Percentiles rank a stretch among this genome's conserved stretches.
Conservation (phyloP, 2,888 invertebrate genomes). For the Ramazzottius varieornatus region DNA sequence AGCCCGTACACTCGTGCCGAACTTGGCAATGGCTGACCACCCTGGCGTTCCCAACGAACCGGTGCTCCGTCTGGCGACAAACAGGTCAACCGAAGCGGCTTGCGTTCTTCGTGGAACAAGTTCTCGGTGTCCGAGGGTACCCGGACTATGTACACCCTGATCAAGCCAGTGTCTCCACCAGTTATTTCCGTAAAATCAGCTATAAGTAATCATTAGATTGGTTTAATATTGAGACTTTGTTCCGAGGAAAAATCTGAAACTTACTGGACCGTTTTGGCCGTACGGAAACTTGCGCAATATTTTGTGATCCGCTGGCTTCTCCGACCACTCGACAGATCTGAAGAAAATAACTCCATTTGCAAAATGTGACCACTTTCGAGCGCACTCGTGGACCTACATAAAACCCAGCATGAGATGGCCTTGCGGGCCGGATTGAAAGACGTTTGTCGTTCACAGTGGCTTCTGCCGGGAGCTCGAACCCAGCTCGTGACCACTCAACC, state of each 20-base stretch:
- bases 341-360: too few relatives aligned
- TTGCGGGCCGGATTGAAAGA: neutral
- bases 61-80: neutral
- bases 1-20: neutral
- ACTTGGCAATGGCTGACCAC: neutral
- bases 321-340: neutral
- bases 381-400: too few relatives aligned
- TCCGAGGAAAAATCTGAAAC: too few relatives aligned
- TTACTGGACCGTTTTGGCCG: neutral
- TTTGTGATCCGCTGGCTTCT: neutral
- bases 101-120: neutral
- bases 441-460: neutral
- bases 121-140: neutral
- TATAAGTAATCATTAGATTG: too few relatives aligned
- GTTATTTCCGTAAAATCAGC: too few relatives aligned
- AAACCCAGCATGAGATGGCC: neutral
- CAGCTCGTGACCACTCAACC: neutral
- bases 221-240: too few relatives aligned
- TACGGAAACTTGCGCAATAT: neutral
- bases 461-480: neutral
- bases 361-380: too few relatives aligned
- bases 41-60: neutral
- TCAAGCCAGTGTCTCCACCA: too few relatives aligned
- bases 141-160: too few relatives aligned
- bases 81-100: neutral